Evolutionary conservation across 2,113 vertebrate species (phyloP).

Genomic region (Gallinago jamesoni): DNA sequence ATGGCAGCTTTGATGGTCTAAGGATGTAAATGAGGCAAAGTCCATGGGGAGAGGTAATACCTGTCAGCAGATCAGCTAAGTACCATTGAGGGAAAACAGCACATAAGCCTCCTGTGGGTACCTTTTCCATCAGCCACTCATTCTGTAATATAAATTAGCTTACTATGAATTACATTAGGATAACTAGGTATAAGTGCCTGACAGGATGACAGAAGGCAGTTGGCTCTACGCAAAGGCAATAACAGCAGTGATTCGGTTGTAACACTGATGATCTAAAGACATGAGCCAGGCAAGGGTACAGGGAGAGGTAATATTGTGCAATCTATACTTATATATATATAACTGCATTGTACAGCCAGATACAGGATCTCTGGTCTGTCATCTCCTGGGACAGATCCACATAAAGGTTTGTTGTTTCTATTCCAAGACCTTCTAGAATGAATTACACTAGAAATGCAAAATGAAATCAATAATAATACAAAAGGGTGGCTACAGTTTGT

Average conservation of each 20-base stretch:
- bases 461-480: background rate
- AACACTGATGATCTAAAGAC: background rate
- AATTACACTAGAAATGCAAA: slow-evolving; percentile 9
- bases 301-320: background rate
- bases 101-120: background rate
- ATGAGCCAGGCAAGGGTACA: background rate
- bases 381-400: background rate
- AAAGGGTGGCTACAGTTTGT: background rate
- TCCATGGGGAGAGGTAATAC: background rate
- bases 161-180: slow-evolving; percentile 51
- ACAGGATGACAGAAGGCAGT: slow-evolving; percentile 10
- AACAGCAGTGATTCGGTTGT: background rate
- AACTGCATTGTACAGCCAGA: background rate
- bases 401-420: background rate
- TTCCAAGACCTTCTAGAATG: background rate
- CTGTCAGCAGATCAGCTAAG: slow-evolving; percentile 23
- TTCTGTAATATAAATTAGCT: slow-evolving; percentile 15
- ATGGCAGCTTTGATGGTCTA: background rate
- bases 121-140: background rate
- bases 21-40: slow-evolving; percentile 5
- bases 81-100: background rate
- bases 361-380: background rate
- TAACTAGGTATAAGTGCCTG: slow-evolving; percentile 27
- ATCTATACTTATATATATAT: background rate
- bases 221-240: background rate